Evolutionary conservation across 2,888 invertebrate genomes (phyloP).

Genomic region (Nycteola revayana): DNA sequence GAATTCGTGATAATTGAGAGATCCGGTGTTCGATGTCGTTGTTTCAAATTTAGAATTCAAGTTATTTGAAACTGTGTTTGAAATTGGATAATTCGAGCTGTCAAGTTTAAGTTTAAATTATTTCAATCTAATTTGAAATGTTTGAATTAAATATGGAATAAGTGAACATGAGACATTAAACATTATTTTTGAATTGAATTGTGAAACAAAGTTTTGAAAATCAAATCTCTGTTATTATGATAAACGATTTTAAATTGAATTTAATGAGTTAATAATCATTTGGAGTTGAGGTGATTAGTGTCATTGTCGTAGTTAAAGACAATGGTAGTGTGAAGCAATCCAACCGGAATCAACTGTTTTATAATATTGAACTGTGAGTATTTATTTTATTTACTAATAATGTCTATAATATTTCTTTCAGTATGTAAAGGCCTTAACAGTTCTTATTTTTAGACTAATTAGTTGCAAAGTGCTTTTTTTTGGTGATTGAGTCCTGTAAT

Average conservation of each 20-base stretch:
- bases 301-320: background rate
- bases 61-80: too few species aligned
- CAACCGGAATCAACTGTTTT: conserved; percentile 2
- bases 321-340: conserved; percentile 4
- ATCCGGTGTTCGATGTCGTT: background rate
- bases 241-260: conserved; percentile 14
- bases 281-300: conserved; percentile 5
- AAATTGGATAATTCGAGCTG: background rate
- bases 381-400: too few species aligned
- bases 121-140: background rate
- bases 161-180: background rate
- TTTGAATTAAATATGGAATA: background rate
- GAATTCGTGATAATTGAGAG: background rate
- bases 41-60: background rate
- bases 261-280: conserved; percentile 23
- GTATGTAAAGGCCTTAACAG: too few species aligned
- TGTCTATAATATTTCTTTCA: too few species aligned
- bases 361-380: conserved; percentile 22
- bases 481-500: too few species aligned
- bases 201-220: conserved; percentile 1
- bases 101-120: background rate
- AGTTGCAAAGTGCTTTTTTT: too few species aligned
- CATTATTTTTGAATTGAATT: background rate
- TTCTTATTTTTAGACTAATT: too few species aligned
- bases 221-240: conserved; percentile 1